Evolutionary conservation across 2,888 invertebrate genomes (phyloP).

Genomic region (Dendrolimus pini): DNA sequence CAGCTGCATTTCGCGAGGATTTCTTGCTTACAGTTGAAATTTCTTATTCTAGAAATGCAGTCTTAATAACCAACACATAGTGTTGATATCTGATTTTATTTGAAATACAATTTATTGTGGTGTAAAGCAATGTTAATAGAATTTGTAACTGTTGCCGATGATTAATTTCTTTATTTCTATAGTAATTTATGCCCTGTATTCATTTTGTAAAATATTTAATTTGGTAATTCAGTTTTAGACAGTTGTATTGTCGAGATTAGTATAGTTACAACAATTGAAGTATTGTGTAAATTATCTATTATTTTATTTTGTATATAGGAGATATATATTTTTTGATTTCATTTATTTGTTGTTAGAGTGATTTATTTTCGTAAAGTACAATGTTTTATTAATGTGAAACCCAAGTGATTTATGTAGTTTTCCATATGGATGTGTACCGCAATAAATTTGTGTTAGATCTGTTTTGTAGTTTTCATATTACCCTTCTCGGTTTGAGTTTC

Average conservation of each 20-base stretch:
- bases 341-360: constrained; percentile 18
- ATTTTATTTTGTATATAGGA: constrained; percentile 59
- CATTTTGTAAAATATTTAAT: no score
- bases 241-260: no score
- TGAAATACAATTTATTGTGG: constrained; percentile 4
- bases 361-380: constrained; percentile 33
- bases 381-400: constrained; percentile 23
- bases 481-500: no score
- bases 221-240: no score
- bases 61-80: constrained; percentile 1
- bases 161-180: no score
- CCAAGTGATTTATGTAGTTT: constrained; percentile 23
- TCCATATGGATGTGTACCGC: constrained; percentile 48
- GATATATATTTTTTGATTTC: constrained; percentile 25
- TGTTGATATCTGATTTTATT: constrained; percentile 5
- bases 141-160: constrained; percentile 47
- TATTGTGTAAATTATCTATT: constrained; percentile 40
- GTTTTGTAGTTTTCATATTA: constrained; percentile 36
- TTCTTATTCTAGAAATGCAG: neutral
- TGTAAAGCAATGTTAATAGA: constrained; percentile 1
- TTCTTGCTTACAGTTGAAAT: neutral
- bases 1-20: constrained; percentile 7
- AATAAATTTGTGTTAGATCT: constrained; percentile 63
- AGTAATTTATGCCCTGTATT: no score
- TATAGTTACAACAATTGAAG: constrained; percentile 20